phyloP scores from a whole-genome alignment of 2,113 vertebrate genomes.

The Pitta sordida region DNA sequence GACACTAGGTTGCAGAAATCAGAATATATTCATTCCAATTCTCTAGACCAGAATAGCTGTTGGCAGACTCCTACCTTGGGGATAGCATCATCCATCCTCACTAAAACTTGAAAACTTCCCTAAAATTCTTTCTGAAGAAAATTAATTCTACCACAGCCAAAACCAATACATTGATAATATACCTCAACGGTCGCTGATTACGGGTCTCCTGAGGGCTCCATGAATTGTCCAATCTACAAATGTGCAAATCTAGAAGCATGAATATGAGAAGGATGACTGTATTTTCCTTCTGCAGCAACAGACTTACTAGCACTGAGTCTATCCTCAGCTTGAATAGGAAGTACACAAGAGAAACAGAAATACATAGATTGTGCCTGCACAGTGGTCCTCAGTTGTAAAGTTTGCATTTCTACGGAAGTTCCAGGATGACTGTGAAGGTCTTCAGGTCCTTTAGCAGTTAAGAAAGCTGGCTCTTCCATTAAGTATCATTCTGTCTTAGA shows the following conservation, averaged over 20 bases:
- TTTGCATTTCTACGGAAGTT: not conserved
- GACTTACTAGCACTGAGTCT: fast-evolving
- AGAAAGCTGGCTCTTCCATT: not conserved
- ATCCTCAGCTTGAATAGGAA: not conserved
- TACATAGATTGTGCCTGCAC: not conserved
- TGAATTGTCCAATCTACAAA: too few relatives aligned
- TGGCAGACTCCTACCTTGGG: not conserved
- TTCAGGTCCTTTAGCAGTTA: not conserved
- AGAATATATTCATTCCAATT: not conserved
- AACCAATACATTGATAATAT: not conserved
- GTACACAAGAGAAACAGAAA: not conserved
- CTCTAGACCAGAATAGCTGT: not conserved
- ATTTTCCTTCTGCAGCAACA: fast-evolving
- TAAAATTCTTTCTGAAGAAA: not conserved
- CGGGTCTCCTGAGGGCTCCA: too few relatives aligned
- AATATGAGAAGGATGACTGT: too few relatives aligned
- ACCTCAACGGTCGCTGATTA: too few relatives aligned
- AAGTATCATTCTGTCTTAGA: not conserved
- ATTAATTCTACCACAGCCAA: not conserved
- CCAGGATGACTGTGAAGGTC: not conserved
- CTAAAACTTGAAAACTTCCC: not conserved
- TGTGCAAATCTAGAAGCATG: too few relatives aligned
- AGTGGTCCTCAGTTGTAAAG: not conserved
- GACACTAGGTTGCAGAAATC: not conserved
- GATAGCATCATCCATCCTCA: not conserved